Conservation (phyloP, 2,113 vertebrate species). For the Cygnus buccinator region DNA sequence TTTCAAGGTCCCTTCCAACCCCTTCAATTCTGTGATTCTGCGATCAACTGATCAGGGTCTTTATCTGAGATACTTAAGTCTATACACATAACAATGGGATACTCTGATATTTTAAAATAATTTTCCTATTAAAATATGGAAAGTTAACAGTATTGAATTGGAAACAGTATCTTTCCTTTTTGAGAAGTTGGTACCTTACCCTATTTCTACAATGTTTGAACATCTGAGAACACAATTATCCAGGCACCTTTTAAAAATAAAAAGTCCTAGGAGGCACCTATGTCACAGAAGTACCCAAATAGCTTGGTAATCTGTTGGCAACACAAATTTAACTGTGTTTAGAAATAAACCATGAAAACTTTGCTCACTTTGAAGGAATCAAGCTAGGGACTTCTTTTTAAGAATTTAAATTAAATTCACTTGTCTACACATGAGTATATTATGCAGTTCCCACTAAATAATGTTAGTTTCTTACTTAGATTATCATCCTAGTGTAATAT, state of each 20-base stretch:
- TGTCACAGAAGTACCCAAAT: neutral
- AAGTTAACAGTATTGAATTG: neutral
- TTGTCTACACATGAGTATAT: neutral
- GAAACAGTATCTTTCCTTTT: neutral
- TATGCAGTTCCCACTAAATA: neutral
- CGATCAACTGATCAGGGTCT: neutral
- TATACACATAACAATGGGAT: accelerated
- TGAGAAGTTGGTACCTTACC: neutral
- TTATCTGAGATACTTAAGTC: neutral
- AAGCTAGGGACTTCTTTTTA: neutral
- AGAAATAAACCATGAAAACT: neutral
- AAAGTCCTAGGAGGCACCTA: neutral
- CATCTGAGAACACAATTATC: neutral
- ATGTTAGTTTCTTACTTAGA: neutral
- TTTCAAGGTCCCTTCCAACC: too few relatives aligned
- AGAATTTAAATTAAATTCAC: neutral
- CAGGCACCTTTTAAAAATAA: neutral
- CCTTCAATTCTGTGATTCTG: too few relatives aligned
- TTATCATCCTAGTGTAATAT: neutral
- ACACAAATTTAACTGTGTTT: neutral
- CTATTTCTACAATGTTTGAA: neutral
- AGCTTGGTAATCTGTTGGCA: neutral
- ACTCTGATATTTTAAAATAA: neutral
- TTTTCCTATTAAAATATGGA: neutral
- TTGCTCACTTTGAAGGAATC: neutral